A percentile compares a stretch with the other conserved stretches of the same genome.
phyloP scores from a whole-genome alignment of 2,113 vertebrate genomes.

The Jacana jacana region DNA sequence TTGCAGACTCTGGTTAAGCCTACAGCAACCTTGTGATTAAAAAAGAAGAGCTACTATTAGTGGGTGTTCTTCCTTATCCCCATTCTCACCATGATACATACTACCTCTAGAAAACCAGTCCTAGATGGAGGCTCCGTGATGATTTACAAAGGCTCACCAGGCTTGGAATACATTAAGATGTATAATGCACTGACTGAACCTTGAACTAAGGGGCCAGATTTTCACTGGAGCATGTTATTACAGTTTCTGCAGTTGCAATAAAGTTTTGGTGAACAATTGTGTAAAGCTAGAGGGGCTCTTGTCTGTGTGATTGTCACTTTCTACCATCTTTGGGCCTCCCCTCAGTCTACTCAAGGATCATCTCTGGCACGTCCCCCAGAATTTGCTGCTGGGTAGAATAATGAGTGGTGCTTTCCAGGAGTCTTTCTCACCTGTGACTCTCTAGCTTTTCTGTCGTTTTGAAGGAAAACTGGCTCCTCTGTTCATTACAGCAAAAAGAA shows the following conservation, averaged over 20 bases:
- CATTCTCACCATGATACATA: background rate
- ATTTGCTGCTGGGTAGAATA: background rate
- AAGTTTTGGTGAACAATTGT: background rate
- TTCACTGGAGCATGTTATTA: background rate
- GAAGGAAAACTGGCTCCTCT: background rate
- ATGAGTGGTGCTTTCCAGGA: background rate
- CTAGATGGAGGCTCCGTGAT: background rate
- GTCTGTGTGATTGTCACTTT: background rate
- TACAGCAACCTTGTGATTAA: background rate
- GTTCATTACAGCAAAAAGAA: background rate
- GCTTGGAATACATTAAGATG: background rate
- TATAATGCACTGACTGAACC: background rate
- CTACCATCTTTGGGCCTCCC: background rate
- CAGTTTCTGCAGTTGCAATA: background rate
- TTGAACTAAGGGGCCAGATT: background rate
- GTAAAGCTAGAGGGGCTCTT: background rate
- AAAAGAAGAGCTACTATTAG: background rate
- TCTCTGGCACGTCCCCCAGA: background rate
- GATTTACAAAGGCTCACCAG: accelerated
- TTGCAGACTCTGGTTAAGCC: background rate
- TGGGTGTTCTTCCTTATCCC: background rate
- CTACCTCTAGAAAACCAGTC: background rate
- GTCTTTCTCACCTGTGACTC: background rate
- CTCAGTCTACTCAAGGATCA: background rate
- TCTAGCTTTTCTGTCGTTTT: background rate